A percentile compares a stretch with the other conserved stretches of the same genome.
These are phyloP conservation scores for Cephus rjabovi DNA, from an alignment of 2,888 invertebrate species.

Conservation along the genomic window DNA sequence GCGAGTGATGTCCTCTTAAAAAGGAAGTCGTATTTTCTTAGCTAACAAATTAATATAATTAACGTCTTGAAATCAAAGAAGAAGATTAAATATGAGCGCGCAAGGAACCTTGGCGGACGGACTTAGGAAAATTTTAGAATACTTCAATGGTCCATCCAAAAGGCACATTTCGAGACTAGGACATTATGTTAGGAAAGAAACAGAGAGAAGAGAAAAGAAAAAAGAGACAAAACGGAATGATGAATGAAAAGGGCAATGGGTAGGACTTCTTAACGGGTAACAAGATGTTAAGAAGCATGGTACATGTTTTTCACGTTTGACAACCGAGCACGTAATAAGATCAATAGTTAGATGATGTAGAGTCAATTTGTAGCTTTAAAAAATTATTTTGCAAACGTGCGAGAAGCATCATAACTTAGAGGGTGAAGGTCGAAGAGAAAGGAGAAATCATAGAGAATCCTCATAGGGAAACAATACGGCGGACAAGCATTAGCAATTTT, in stretches of 20 bases:
- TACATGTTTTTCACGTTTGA: not conserved
- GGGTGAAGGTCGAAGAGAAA: not conserved
- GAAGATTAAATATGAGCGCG: not conserved
- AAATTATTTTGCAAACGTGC: not conserved
- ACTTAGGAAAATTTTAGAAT: not conserved
- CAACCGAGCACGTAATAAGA: not conserved
- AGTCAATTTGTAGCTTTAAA: constrained; percentile 17
- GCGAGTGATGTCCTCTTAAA: not conserved
- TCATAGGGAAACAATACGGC: not conserved
- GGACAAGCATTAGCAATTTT: constrained; percentile 30
- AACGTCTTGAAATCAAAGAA: not conserved
- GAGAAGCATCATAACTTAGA: not conserved
- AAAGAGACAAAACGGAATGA: constrained; percentile 12
- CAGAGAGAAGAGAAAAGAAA: constrained; percentile 13
- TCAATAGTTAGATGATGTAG: constrained; percentile 31
- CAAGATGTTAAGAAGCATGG: not conserved
- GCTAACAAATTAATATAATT: not conserved
- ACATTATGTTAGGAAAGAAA: constrained; percentile 2
- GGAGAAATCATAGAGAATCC: not conserved
- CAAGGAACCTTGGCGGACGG: not conserved
- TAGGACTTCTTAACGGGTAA: not conserved
- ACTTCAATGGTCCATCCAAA: not conserved
- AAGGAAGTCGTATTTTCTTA: not conserved
- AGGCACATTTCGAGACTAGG: not conserved
- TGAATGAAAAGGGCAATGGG: constrained; percentile 1